Conservation (phyloP, 2,888 invertebrate genomes). For the Capitulum mitella region DNA sequence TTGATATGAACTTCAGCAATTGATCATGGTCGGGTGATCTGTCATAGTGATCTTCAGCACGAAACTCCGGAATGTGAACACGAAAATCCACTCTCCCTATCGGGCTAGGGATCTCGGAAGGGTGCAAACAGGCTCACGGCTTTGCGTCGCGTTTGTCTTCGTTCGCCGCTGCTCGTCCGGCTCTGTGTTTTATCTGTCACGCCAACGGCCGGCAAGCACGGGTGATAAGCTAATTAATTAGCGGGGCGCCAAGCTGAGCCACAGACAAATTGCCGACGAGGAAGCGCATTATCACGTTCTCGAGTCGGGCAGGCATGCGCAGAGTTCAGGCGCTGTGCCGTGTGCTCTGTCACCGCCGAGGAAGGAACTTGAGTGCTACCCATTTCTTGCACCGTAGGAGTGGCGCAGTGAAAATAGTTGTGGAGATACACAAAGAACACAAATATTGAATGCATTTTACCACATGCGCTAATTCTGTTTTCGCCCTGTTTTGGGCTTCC, state of each 20-base stretch:
- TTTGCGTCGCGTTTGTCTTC: neutral
- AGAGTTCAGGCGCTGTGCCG: too few species aligned
- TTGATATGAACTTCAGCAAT: too few species aligned
- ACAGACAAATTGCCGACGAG: neutral
- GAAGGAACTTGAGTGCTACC: too few species aligned
- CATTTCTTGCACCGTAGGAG: too few species aligned
- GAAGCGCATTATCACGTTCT: neutral
- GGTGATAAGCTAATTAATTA: conserved; percentile 15
- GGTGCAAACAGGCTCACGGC: neutral
- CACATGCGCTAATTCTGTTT: too few species aligned
- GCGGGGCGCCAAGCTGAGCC: neutral
- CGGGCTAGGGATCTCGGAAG: neutral
- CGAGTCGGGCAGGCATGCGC: too few species aligned
- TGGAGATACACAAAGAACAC: too few species aligned
- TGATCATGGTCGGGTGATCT: neutral
- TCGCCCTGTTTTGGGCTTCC: too few species aligned
- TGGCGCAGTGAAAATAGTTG: too few species aligned
- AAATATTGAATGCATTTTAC: too few species aligned
- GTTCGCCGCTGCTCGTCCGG: neutral
- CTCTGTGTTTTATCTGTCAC: neutral
- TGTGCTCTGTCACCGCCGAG: too few species aligned
- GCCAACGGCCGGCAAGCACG: neutral
- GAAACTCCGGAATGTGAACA: neutral
- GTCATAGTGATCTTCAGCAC: neutral
- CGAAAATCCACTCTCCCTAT: neutral